phyloP scores from a whole-genome alignment of 2,113 vertebrate species.

The Phoxinus phoxinus region DNA sequence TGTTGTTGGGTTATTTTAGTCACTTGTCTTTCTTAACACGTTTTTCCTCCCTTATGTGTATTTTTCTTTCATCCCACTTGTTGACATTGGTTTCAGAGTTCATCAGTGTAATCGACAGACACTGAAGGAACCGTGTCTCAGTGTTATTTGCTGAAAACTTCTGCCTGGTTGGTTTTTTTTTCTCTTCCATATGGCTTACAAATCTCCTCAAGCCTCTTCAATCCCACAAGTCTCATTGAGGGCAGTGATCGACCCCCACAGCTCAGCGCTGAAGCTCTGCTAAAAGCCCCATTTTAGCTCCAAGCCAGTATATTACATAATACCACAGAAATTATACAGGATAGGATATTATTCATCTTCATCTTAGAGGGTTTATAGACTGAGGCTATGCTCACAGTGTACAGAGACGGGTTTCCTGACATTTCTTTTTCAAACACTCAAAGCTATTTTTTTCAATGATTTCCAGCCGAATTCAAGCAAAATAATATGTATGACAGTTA shows the following conservation, averaged over 20 bases:
- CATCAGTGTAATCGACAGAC: constrained; percentile 11
- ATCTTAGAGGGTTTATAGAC: constrained; percentile 24
- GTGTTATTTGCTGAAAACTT: constrained; percentile 13
- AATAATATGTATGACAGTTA: constrained; percentile 42
- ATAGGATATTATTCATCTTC: constrained; percentile 6
- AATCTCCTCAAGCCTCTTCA: constrained; percentile 29
- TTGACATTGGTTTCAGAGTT: constrained; percentile 33
- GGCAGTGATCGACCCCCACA: constrained; percentile 6
- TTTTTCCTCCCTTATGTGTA: not conserved
- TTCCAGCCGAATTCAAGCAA: not conserved
- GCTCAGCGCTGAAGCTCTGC: not conserved
- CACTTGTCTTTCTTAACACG: not conserved
- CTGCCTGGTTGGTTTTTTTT: not conserved
- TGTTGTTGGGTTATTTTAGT: not conserved
- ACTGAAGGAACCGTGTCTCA: not conserved
- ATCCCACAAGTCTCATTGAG: constrained; percentile 35
- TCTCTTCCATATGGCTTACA: constrained; percentile 14
- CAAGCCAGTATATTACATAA: constrained; percentile 1
- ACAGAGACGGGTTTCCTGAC: not conserved
- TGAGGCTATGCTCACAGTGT: not conserved
- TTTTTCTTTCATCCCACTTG: constrained; percentile 8
- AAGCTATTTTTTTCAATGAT: constrained; percentile 22
- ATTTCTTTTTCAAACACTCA: constrained; percentile 3
- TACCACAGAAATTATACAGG: not conserved
- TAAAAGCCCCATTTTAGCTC: not conserved